Evolutionary conservation across 2,113 vertebrate species (phyloP).

Genomic region (Pyxicephalus adspersus): DNA sequence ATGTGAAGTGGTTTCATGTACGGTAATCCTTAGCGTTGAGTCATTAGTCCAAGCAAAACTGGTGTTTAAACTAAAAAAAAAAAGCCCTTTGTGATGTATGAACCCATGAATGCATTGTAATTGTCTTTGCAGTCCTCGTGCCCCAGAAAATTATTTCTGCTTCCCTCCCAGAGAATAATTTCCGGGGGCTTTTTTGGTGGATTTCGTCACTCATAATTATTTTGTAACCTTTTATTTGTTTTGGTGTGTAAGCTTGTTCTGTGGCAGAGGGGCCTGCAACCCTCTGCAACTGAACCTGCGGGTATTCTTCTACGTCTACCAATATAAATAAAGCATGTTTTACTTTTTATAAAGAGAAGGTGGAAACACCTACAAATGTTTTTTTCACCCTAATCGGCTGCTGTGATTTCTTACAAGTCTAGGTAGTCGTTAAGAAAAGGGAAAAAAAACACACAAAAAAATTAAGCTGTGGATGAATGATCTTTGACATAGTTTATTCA

Average conservation of each 20-base stretch:
- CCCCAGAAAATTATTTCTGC: constrained; percentile 70
- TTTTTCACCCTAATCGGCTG: constrained; percentile 21
- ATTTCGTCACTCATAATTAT: constrained; percentile 53
- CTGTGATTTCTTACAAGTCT: neutral
- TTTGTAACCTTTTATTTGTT: constrained; percentile 25
- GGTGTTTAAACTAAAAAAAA: constrained; percentile 40
- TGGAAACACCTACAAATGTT: constrained; percentile 51
- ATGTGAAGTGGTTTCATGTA: constrained; percentile 67
- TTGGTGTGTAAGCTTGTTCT: constrained; percentile 31
- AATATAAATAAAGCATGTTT: constrained; percentile 65
- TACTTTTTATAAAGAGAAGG: constrained; percentile 65
- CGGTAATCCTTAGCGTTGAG: constrained; percentile 66
- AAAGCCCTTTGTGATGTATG: constrained; percentile 52
- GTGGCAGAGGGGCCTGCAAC: constrained; percentile 43
- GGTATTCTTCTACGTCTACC: constrained; percentile 48
- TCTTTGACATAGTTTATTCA: constrained; percentile 54
- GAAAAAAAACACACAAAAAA: constrained; percentile 34
- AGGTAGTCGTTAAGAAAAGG: constrained; percentile 19
- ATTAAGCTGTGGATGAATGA: constrained; percentile 52
- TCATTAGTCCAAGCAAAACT: constrained; percentile 67
- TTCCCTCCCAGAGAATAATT: constrained; percentile 90
- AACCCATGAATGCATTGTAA: constrained; percentile 37
- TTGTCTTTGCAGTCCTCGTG: constrained; percentile 71
- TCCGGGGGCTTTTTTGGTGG: constrained; percentile 70
- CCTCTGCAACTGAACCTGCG: constrained; percentile 18